Evolutionary conservation across 2,113 vertebrate species (phyloP).

Genomic region (Excalfactoria chinensis): DNA sequence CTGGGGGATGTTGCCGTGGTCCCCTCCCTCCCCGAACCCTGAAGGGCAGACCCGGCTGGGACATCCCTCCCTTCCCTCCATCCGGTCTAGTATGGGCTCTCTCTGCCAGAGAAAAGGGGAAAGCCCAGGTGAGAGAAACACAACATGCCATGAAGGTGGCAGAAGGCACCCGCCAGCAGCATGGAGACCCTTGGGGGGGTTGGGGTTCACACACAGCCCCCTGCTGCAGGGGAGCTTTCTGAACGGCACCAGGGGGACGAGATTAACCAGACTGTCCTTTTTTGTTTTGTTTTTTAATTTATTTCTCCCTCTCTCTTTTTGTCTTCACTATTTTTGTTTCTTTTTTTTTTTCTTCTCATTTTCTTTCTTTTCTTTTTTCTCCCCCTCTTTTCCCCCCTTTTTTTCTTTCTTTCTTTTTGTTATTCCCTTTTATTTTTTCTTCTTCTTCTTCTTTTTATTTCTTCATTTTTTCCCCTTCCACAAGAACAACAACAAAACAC

Average conservation of each 20-base stretch:
- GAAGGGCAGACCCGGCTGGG: neutral
- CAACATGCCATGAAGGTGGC: neutral
- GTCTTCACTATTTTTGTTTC: neutral
- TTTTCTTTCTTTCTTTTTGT: too few species aligned
- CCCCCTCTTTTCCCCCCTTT: too few species aligned
- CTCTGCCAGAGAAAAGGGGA: neutral
- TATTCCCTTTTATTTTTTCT: neutral
- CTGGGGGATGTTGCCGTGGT: too few species aligned
- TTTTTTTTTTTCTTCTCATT: too few species aligned
- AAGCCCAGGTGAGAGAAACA: neutral
- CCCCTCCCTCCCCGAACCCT: neutral
- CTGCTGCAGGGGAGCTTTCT: too few species aligned
- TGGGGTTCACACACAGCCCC: neutral
- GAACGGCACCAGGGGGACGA: neutral
- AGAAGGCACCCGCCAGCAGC: neutral
- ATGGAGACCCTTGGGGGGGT: neutral
- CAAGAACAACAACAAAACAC: neutral
- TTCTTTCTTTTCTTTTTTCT: neutral
- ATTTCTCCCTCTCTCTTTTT: neutral
- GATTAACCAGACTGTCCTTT: rapidly evolving
- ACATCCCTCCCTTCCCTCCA: neutral
- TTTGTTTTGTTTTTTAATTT: too few species aligned
- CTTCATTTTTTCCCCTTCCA: neutral
- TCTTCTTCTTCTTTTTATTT: rapidly evolving
- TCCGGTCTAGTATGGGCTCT: neutral